Evolutionary conservation across 2,113 vertebrate species (phyloP), one percentile per base, ranked within the genome.

Genomic region (Thalassarche chlororhynchos): DNA sequence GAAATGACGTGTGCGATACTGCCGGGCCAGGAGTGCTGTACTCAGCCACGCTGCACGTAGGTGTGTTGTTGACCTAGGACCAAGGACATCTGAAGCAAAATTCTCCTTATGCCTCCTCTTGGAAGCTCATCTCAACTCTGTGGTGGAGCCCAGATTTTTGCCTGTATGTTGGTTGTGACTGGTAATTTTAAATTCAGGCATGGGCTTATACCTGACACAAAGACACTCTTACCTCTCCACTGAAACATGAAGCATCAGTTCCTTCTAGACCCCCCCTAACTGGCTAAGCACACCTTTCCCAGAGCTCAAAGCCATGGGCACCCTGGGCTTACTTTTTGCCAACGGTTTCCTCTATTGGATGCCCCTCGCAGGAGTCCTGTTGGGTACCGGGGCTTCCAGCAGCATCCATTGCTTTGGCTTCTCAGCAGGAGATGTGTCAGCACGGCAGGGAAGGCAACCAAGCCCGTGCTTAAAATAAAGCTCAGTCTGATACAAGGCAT

Each of bases 1-100:
- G n/a, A 51, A 60, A 55, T 16, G 3, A 74, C 2, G 1, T 25
- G 13, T 34, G 38, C 0, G 0, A 42, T 7, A 21, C 32, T 42
- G 75, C 21, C 1, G 2, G 34, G 26, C 24, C 23, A n/a, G 87
- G 65, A 65, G 10, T 21, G 78, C 36, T 74, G 44, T 42, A 24
- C 25, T 72, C 74, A 87, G 58, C 44, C 11, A 17, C 1, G 1
- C 44, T 66, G 36, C 23, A 47, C 2, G 0, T 5, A 46, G 1
- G 1, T 40, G 28, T 32, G 34, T 20, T 83, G 24, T 18, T 75
- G 51, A 78, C 25, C 14, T 40, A 51, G 36, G 34, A 44, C 36
- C 66, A 52, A 70, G 46, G 31, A 58, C 55, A 68, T 16, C 5
- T 5, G 29, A 52, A 86, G 57, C 5, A 88, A 88, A 49, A 64